These are phyloP conservation scores for Empis stercorea DNA, from an alignment of 2,888 invertebrate species.

Conservation along the genomic window DNA sequence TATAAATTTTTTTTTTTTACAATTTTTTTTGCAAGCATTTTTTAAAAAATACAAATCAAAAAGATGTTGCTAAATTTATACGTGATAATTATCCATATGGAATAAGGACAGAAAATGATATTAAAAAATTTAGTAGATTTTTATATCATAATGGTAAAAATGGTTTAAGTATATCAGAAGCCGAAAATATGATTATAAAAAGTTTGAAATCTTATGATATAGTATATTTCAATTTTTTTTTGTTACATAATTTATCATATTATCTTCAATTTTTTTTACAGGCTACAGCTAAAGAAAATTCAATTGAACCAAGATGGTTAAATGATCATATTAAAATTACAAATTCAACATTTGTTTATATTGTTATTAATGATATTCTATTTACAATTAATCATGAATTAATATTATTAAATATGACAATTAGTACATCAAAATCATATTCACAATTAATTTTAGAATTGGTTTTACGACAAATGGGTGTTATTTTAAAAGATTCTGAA, in stretches of 20 bases:
- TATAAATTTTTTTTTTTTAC: too few species aligned
- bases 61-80: slow-evolving; percentile 4
- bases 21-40: too few species aligned
- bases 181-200: neutral
- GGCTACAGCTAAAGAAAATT: neutral
- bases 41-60: neutral
- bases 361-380: slow-evolving; percentile 1
- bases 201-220: slow-evolving; percentile 6
- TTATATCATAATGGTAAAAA: slow-evolving; percentile 6
- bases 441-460: slow-evolving; percentile 7
- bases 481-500: slow-evolving; percentile 2
- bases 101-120: neutral
- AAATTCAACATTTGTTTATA: slow-evolving; percentile 3
- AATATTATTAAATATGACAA: slow-evolving; percentile 5
- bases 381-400: slow-evolving; percentile 5
- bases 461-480: slow-evolving; percentile 7
- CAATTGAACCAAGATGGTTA: slow-evolving; percentile 4
- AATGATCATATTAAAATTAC: slow-evolving; percentile 7
- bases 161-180: neutral
- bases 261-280: neutral
- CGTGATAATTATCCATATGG: slow-evolving; percentile 3
- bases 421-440: slow-evolving; percentile 2
- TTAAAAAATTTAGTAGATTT: neutral
- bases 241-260: neutral
- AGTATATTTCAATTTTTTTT: too few species aligned